Evolutionary conservation across 2,797 vertebrate genomes (phyloP).

Genomic region (Tachyglossus aculeatus): DNA sequence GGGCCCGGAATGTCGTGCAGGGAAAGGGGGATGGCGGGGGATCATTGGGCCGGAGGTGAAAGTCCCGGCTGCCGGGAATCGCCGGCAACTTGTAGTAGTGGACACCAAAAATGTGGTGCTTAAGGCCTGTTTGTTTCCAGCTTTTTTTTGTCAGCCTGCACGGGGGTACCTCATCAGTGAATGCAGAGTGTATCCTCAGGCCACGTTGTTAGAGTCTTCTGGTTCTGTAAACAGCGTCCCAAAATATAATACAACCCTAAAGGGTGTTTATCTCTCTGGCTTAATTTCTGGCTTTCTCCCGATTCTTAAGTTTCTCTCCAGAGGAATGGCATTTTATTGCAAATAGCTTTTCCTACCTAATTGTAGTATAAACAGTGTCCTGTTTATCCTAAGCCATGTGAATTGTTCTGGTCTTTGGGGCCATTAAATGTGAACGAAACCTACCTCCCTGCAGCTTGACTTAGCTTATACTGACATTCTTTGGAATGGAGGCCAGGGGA

Average conservation of each 20-base stretch:
- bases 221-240: constrained; percentile 52
- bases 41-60: constrained; percentile 20
- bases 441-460: constrained; percentile 28
- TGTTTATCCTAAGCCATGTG: constrained; percentile 23
- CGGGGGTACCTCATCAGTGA: constrained; percentile 26
- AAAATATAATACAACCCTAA: constrained; percentile 13
- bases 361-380: constrained; percentile 12
- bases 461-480: constrained; percentile 28
- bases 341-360: constrained; percentile 33
- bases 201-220: constrained; percentile 31
- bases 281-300: constrained; percentile 55
- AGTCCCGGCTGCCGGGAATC: constrained; percentile 1
- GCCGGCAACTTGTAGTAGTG: background rate
- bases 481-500: constrained; percentile 27
- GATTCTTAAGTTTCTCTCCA: constrained; percentile 43
- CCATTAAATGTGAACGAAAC: constrained; percentile 41
- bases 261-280: constrained; percentile 53
- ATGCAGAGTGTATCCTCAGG: background rate
- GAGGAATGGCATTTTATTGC: constrained; percentile 48
- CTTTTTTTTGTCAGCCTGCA: constrained; percentile 20
- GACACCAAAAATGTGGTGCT: constrained; percentile 18
- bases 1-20: background rate
- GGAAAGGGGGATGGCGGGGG: background rate
- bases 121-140: constrained; percentile 3
- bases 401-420: constrained; percentile 32